Evolutionary conservation across 2,113 vertebrate species (phyloP), one percentile per base, ranked within the genome.

Genomic region (Azemiops feae): DNA sequence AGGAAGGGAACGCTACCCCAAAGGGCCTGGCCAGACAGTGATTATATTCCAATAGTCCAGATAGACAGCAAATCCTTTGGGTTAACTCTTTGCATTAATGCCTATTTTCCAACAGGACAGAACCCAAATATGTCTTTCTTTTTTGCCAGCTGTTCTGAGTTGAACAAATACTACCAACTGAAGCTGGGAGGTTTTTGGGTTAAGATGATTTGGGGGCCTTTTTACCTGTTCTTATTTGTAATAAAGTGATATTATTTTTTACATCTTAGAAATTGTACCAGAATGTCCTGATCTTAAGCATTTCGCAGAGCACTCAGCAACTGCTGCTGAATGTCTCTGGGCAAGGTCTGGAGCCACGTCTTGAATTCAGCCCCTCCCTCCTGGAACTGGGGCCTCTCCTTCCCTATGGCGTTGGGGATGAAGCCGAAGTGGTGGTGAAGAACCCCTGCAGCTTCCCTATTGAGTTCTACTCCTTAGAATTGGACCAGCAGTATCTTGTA

Each of bases 381-480:
- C 93, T 99, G 1, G 94, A 98, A 34, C 96, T 99, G 94, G 98
- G 98, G 2, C 98, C 99, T 0, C 60, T 98, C 93, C 95, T 99
- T 89, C 98, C 98, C 0, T 94, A 87, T 55, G 97, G 96, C 20
- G 0, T 16, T 7, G 98, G 98, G 0, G 93, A 91, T 0, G 97
- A 98, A 95, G 97, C 95, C 0, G 96, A 98, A 27, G 97, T 99
- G 94, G 89, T 95, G 1, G 98, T 99, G 94, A 98, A 91, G 94
- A 99, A 99, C 95, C 98, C 98, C 0, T 98, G 98, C 89, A 92
- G 96, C 47, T 99, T 99, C 93, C 98, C 99, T 47, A 95, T 98
- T 0, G 99, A 99, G 95, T 98, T 99, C 95, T 99, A 99, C 96
- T 99, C 98, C 0, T 89, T 99, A 95, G 99, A 99, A 88, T 98